phyloP scores from a whole-genome alignment of 1,140 invertebrate species.

The Apis laboriosa region DNA sequence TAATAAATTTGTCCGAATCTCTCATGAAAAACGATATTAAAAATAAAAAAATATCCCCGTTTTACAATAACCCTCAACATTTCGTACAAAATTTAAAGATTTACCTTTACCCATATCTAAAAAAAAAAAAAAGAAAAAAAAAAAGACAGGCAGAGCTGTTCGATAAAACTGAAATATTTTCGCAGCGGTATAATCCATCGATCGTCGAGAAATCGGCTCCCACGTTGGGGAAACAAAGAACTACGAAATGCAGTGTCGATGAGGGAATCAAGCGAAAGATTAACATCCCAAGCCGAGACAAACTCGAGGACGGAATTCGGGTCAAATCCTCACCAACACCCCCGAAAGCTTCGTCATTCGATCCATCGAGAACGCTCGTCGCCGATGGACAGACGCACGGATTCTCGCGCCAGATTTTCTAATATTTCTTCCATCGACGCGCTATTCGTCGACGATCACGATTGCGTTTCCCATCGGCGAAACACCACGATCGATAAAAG shows the following conservation, averaged over 20 bases:
- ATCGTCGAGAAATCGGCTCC: neutral
- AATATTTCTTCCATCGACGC: slow-evolving; percentile 24
- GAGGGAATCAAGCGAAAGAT: slow-evolving; percentile 53
- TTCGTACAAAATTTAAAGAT: neutral
- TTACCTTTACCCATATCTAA: neutral
- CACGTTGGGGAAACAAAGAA: slow-evolving; percentile 3
- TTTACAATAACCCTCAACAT: too few relatives aligned
- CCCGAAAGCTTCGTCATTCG: slow-evolving; percentile 8
- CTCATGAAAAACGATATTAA: too few relatives aligned
- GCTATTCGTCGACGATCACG: slow-evolving; percentile 47
- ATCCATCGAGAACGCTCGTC: slow-evolving; percentile 48
- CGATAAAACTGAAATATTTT: neutral
- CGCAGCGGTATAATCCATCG: neutral
- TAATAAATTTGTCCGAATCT: too few relatives aligned
- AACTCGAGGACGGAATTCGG: slow-evolving; percentile 47
- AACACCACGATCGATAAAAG: slow-evolving; percentile 42
- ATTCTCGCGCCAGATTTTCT: slow-evolving; percentile 17
- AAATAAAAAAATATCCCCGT: too few relatives aligned
- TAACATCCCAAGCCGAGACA: slow-evolving; percentile 47
- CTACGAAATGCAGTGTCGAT: slow-evolving; percentile 23
- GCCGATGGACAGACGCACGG: neutral
- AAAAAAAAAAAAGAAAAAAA: neutral
- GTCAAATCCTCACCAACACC: slow-evolving; percentile 53
- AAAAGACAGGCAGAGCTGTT: neutral
- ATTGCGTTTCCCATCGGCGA: neutral